A percentile compares a stretch with the other conserved stretches of the same genome.
Evolutionary conservation across 1,140 invertebrate species (phyloP).

Genomic region (Cryptotermes secundus): DNA sequence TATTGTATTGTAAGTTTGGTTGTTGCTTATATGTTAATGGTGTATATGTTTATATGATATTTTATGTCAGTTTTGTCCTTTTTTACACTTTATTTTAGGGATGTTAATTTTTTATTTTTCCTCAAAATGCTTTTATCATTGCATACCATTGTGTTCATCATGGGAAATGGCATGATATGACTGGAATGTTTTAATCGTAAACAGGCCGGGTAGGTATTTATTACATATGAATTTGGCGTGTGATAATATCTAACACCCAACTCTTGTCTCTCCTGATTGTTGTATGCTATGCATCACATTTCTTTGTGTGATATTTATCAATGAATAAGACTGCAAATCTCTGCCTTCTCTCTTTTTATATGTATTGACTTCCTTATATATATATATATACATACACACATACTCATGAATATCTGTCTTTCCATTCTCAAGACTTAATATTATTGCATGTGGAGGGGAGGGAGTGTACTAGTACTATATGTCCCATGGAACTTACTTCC

Average conservation of each 20-base stretch:
- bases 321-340: constrained; percentile 29
- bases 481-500: not conserved
- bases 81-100: not conserved
- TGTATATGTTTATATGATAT: no score
- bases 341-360: constrained; percentile 30
- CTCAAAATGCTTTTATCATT: no score
- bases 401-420: not conserved
- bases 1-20: no score
- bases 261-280: not conserved
- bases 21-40: not conserved
- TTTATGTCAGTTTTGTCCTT: no score
- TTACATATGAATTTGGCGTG: not conserved
- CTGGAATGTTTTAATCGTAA: not conserved
- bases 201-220: not conserved
- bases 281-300: constrained; percentile 4
- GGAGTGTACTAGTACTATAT: not conserved
- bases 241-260: not conserved
- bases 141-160: not conserved
- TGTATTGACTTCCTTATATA: not conserved
- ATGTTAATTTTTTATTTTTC: not conserved
- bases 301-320: constrained; percentile 25
- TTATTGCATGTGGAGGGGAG: not conserved
- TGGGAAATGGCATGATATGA: not conserved
- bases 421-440: constrained; percentile 6
- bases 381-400: not conserved